Base-by-base conservation (phyloP, 2,797 vertebrate genomes). In the Euphonia xanthogaster region DNA sequence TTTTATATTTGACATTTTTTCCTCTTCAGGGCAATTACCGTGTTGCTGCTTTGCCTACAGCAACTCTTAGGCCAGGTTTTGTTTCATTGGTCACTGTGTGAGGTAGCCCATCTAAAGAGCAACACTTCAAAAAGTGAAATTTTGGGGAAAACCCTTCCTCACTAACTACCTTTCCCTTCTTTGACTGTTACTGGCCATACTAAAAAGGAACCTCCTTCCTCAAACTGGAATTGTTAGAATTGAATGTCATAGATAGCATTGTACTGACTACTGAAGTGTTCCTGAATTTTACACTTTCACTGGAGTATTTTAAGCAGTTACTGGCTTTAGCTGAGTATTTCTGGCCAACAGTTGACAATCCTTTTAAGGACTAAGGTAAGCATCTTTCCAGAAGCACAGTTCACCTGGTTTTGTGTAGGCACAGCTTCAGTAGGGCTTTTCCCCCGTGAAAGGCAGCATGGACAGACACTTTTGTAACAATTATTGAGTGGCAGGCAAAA, bases 211-310 rank as follows among this genome's bases (percentile, higher is more conserved):
- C 16, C 13, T 27, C n/a, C 47, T 51, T 93, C 61, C 28, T 71
- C 20, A 31, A 5, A 20, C 28, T 21, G 20, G 4, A 54, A 10
- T 39, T 39, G 28, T 61, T 33, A 53, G 40, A 62, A 37, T 14
- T 61, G 22, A 3, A 7, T 48, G 6, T 35, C 13, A 18, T 16
- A 42, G 17, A 18, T 35, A 14, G 3, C 4, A 7, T 35, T 1
- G 1, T 13, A 31, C 19, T 9, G 11, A n/a, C 42, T 57, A 9
- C 12, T 66, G 51, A 66, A 83, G 47, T 10, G 14, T 18, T 18
- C 13, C 14, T 40, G 14, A 10, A n/a, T 50, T 76, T 73, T 28
- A 28, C 18, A 3, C 10, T 67, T 44, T 3, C 40, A 8, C 13
- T 61, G 14, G 27, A 39, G 21, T 40, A 5, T 74, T 80, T 62